phyloP scores from a whole-genome alignment of 2,888 invertebrate genomes.

The Sceliomorpha sp. region DNA sequence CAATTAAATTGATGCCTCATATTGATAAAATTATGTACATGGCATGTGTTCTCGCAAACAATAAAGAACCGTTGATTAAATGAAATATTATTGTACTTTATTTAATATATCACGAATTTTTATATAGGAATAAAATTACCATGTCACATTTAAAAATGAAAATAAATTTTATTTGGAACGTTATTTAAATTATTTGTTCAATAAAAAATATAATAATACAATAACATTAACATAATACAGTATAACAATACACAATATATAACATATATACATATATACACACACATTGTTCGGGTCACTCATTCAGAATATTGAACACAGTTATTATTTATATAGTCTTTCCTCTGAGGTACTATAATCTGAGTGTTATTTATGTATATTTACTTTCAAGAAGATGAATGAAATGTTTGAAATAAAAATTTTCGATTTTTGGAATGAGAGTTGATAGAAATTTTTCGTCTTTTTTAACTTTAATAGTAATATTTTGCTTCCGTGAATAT shows the following conservation, averaged over 20 bases:
- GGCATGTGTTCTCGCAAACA: constrained; percentile 25
- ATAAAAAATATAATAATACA: not conserved
- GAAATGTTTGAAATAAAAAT: constrained; percentile 29
- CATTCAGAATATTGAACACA: too few relatives aligned
- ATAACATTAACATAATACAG: too few relatives aligned
- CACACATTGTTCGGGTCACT: too few relatives aligned
- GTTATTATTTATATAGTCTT: not conserved
- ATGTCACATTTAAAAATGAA: not conserved
- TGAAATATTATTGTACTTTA: not conserved
- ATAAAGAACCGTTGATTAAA: constrained; percentile 13
- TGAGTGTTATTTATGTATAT: not conserved
- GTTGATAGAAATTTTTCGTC: constrained; percentile 24
- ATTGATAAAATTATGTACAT: too few relatives aligned
- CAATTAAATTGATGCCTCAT: constrained; percentile 17
- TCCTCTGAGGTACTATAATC: not conserved
- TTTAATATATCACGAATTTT: not conserved
- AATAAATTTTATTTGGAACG: not conserved
- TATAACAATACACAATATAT: too few relatives aligned
- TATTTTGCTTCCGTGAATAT: constrained; percentile 1
- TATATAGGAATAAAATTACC: not conserved
- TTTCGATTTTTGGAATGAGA: constrained; percentile 35
- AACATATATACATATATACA: too few relatives aligned
- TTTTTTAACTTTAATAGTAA: constrained; percentile 6
- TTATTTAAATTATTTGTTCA: not conserved
- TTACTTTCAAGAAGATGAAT: not conserved